phyloP scores from a whole-genome alignment of 2,888 invertebrate species.

The Tetragonula carbonaria region DNA sequence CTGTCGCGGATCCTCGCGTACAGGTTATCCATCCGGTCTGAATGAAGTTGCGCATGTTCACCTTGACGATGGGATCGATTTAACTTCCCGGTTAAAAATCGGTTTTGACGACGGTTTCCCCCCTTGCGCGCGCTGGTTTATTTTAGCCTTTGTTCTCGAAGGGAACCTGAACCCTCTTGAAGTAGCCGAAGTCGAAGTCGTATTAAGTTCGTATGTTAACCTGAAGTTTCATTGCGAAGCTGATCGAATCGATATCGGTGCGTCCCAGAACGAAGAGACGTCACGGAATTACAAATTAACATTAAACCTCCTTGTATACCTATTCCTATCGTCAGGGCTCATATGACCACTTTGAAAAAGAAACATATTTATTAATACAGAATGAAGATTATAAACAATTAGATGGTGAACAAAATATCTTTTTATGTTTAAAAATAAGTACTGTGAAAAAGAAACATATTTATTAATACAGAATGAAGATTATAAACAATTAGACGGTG shows the following conservation, averaged over 20 bases:
- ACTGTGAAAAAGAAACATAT: no score
- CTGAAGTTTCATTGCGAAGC: neutral
- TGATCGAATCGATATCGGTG: neutral
- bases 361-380: no score
- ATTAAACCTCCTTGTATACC: no score
- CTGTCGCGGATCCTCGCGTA: constrained; percentile 20
- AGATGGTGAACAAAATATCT: no score
- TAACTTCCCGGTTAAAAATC: constrained; percentile 36
- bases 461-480: no score
- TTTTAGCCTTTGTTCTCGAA: constrained; percentile 22
- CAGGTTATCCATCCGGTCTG: constrained; percentile 67
- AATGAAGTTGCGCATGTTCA: constrained; percentile 56
- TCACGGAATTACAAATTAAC: neutral
- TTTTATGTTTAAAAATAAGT: no score
- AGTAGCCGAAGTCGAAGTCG: neutral
- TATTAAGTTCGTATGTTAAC: neutral
- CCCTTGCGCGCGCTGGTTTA: neutral
- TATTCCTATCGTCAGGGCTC: no score
- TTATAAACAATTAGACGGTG: no score
- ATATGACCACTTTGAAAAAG: no score
- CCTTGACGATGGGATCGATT: constrained; percentile 64
- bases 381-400: no score
- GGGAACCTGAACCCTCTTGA: neutral
- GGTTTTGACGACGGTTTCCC: constrained; percentile 22
- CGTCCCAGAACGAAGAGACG: neutral